phyloP scores from a whole-genome alignment of 2,113 vertebrate species.

The Loxodonta africana region DNA sequence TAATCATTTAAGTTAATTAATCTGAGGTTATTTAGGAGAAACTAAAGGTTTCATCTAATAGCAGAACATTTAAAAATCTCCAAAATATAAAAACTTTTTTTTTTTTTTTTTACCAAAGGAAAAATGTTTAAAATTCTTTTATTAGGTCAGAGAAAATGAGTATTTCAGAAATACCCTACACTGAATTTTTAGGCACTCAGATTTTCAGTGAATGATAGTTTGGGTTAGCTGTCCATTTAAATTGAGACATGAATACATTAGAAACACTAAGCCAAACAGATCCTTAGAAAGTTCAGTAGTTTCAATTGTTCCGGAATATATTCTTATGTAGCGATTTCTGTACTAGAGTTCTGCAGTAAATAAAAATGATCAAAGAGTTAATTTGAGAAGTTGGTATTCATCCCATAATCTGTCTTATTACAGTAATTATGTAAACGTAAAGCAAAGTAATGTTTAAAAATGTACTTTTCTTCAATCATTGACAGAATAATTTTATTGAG shows the following conservation, averaged over 20 bases:
- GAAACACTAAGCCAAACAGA: not conserved
- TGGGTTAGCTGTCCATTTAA: slow-evolving; percentile 21
- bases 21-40: not conserved
- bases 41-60: not conserved
- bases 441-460: not conserved
- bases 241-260: not conserved
- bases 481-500: not conserved
- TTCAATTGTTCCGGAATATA: slow-evolving; percentile 40
- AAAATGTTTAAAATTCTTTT: slow-evolving; percentile 29
- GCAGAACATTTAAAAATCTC: slow-evolving; percentile 31
- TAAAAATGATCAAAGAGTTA: slow-evolving; percentile 11
- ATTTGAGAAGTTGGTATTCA: slow-evolving; percentile 11
- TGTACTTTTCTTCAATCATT: slow-evolving; percentile 15
- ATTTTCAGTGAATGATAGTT: slow-evolving; percentile 2
- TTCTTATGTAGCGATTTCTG: not conserved
- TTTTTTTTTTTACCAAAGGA: slow-evolving; percentile 3
- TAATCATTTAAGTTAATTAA: slow-evolving; percentile 42
- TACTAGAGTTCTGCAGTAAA: slow-evolving; percentile 1
- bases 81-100: slow-evolving; percentile 33
- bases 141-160: slow-evolving; percentile 26
- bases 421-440: not conserved
- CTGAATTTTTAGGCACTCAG: not conserved
- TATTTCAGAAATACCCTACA: slow-evolving; percentile 44
- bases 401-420: not conserved
- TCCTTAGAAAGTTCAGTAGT: not conserved